Evolutionary conservation across 2,888 invertebrate species (phyloP), one percentile per base, ranked within the genome.

Genomic region (Incurvaria masculella): DNA sequence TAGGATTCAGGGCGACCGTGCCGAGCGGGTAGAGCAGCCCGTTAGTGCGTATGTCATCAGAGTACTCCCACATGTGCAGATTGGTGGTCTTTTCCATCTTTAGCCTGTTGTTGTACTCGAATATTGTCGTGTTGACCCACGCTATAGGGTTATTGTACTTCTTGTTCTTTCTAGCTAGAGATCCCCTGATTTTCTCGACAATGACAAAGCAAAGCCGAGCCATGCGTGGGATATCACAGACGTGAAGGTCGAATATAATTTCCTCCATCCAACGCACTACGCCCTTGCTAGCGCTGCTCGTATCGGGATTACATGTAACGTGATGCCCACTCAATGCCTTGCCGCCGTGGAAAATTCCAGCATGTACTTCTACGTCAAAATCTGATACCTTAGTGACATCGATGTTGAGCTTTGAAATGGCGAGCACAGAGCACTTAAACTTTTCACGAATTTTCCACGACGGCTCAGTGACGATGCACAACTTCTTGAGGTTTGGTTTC

Each of bases 101-200:
- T 47, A 97, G 73, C 60, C 89, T 87, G 57, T 89, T 87, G 61
- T 91, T 91, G 69, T 91, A 96, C 72, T 97, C 95, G 71, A 91
- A 96, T 50, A 96, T 84, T 51, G 94, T 91, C 1, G 93, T 92
- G 68, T 95, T 95, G 2, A 89, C 92, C 95, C 95, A 95, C 21
- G 92, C 92, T 54, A 96, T 70, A 2, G 93, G 91, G 69, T 90
- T 91, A 55, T 87, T 86, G 57, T 81, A 83, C 1, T 16, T 38
- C 21, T 4, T n/a, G 18, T 10, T 2, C 19, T 18, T 16, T 20
- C 54, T 8, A 52, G 78, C 80, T 72, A 80, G 78, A 57, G 80
- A 71, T 53, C 87, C 86, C 62, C 87, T 88, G 46, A 81, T 62
- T 48, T 88, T 82, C 73, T 93, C 91, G 61, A 91, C 94, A 11